These are phyloP conservation scores for Cottus gobio DNA, from an alignment of 2,113 vertebrate species.

Conservation along the genomic window DNA sequence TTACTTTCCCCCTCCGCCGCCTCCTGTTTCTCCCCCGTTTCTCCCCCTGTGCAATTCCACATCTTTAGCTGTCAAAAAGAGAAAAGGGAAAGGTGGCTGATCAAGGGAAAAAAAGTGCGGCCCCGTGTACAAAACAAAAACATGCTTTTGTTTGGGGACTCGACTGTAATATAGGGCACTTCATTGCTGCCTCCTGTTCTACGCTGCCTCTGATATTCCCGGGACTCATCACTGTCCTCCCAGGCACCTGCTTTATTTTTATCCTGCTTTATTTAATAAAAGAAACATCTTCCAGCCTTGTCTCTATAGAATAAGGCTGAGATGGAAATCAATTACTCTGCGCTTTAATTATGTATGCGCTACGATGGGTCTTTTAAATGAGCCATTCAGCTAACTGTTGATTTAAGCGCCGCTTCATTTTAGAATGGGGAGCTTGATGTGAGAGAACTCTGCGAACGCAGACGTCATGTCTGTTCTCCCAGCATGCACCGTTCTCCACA, in stretches of 20 bases:
- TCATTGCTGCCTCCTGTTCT: constrained; percentile 38
- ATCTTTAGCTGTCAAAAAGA: constrained; percentile 49
- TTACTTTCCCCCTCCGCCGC: constrained; percentile 24
- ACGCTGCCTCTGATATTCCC: constrained; percentile 33
- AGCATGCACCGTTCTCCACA: constrained; percentile 21
- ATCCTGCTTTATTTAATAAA: constrained; percentile 58
- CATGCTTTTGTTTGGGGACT: constrained; percentile 45
- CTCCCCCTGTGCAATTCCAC: constrained; percentile 23
- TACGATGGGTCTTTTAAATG: constrained; percentile 51
- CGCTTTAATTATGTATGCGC: constrained; percentile 67
- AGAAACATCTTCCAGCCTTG: constrained; percentile 33
- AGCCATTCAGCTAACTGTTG: constrained; percentile 62
- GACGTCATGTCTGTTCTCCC: no score
- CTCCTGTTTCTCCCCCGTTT: not conserved
- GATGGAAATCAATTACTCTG: constrained; percentile 66
- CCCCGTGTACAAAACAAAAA: constrained; percentile 47
- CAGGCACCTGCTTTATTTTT: constrained; percentile 48
- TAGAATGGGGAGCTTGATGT: constrained; percentile 25
- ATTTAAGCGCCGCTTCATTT: constrained; percentile 66
- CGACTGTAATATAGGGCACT: constrained; percentile 34
- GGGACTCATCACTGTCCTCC: constrained; percentile 48
- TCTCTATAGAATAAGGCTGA: constrained; percentile 60
- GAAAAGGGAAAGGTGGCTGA: constrained; percentile 40
- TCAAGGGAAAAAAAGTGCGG: constrained; percentile 42
- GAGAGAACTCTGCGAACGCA: constrained; percentile 44